These are phyloP conservation scores for Lasioglossum zephyrum DNA, from an alignment of 2,888 invertebrate species.

Conservation along the genomic window DNA sequence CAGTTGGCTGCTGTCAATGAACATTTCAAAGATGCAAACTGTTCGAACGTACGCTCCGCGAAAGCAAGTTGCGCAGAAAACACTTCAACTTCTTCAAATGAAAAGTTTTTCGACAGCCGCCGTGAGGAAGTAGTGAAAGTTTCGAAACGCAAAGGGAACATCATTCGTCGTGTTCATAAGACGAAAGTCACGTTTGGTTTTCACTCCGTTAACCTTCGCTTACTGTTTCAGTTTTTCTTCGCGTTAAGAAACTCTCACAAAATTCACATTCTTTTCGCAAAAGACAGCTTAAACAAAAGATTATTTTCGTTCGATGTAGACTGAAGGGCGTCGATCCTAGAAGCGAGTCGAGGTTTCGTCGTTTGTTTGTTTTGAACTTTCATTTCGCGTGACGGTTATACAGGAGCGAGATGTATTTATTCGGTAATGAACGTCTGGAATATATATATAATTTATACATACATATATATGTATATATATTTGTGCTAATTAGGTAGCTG, in stretches of 20 bases:
- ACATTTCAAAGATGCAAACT: background rate
- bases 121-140: background rate
- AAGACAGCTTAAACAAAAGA: too few relatives aligned
- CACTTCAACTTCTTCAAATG: background rate
- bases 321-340: conserved; percentile 20
- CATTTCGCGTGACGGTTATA: conserved; percentile 25
- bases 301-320: background rate
- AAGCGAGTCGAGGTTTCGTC: background rate
- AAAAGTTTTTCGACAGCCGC: conserved; percentile 10
- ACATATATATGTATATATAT: background rate
- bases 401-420: conserved; percentile 19
- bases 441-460: background rate
- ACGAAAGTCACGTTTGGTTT: background rate
- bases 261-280: too few relatives aligned
- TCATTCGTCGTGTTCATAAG: background rate
- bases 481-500: conserved; percentile 44
- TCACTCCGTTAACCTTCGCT: background rate
- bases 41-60: background rate
- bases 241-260: too few relatives aligned
- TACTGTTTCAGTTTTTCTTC: background rate
- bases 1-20: background rate
- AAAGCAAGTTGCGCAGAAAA: background rate
- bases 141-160: background rate
- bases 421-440: conserved; percentile 32
- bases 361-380: conserved; percentile 42